Percentiles rank a stretch among this genome's conserved stretches.
Conservation (phyloP, 2,797 vertebrate species). For the Meda fulgida region DNA sequence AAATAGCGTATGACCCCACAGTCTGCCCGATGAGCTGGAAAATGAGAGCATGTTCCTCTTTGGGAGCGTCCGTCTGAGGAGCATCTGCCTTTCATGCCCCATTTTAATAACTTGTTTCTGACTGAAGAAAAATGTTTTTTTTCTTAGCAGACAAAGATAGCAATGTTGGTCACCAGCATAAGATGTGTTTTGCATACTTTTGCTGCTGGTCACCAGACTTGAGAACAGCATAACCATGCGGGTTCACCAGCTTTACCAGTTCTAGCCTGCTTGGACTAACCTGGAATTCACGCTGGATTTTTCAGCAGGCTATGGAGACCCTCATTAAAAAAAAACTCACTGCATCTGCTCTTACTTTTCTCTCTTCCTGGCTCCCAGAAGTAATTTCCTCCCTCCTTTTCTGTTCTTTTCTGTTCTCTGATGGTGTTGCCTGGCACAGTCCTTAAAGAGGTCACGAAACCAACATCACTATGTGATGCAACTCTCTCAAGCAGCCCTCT, state of each 20-base stretch:
- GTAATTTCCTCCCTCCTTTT: constrained; percentile 53
- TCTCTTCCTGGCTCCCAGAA: constrained; percentile 2
- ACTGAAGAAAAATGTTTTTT: not conserved
- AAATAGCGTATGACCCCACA: constrained; percentile 49
- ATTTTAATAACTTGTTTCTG: constrained; percentile 12
- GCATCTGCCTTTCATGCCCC: constrained; percentile 30
- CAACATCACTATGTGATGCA: not conserved
- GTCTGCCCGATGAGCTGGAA: constrained; percentile 32
- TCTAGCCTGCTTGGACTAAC: not conserved
- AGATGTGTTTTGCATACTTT: not conserved
- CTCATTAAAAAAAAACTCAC: constrained; percentile 2
- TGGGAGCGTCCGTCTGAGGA: constrained; percentile 1
- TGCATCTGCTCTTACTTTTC: constrained; percentile 11
- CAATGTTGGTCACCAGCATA: not conserved
- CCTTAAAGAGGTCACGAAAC: constrained; percentile 23
- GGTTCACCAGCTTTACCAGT: not conserved
- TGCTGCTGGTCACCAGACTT: not conserved
- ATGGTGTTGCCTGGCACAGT: not conserved
- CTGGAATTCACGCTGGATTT: not conserved
- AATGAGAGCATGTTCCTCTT: constrained; percentile 50
- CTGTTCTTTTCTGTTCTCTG: not conserved
- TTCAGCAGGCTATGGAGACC: not conserved
- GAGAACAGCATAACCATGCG: not conserved
- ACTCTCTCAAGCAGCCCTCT: not conserved
- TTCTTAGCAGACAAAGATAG: not conserved